phyloP scores from a whole-genome alignment of 2,888 invertebrate genomes.

The Blastobasis lacticolella region DNA sequence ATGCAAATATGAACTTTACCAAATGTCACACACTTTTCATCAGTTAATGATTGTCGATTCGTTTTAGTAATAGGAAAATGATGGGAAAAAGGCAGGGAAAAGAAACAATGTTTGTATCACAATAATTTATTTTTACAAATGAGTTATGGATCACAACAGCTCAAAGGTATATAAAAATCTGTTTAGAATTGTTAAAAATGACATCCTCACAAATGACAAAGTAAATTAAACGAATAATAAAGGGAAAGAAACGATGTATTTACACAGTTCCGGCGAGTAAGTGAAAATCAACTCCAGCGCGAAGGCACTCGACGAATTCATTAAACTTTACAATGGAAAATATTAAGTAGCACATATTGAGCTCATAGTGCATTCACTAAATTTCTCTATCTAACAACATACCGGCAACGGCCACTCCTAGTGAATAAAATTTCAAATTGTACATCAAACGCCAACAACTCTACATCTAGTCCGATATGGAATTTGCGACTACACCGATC shows the following conservation, averaged over 20 bases:
- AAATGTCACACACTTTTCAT: no score
- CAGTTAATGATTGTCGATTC: no score
- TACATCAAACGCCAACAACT: slow-evolving; percentile 47
- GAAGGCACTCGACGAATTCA: slow-evolving; percentile 26
- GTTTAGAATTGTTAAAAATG: slow-evolving; percentile 48
- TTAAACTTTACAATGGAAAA: slow-evolving; percentile 23
- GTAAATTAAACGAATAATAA: slow-evolving; percentile 33
- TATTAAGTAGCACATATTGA: slow-evolving; percentile 53
- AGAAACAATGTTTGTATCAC: slow-evolving; percentile 58
- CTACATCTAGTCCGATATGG: slow-evolving; percentile 28
- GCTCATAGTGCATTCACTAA: slow-evolving; percentile 41
- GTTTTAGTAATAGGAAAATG: no score
- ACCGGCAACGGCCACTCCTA: slow-evolving; percentile 53
- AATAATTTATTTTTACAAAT: slow-evolving; percentile 76
- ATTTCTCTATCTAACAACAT: slow-evolving; percentile 60
- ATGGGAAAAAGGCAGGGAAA: slow-evolving; percentile 14
- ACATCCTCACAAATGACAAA: slow-evolving; percentile 34
- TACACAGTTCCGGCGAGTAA: slow-evolving; percentile 21
- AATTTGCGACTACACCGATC: slow-evolving; percentile 33
- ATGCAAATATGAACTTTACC: no score
- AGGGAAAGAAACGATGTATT: slow-evolving; percentile 30
- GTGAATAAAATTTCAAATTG: slow-evolving; percentile 59
- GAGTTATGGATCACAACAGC: slow-evolving; percentile 68
- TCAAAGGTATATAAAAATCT: slow-evolving; percentile 51
- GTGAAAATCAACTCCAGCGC: slow-evolving; percentile 18